phyloP scores from a whole-genome alignment of 2,797 vertebrate species.

The Epinephelus coioides region DNA sequence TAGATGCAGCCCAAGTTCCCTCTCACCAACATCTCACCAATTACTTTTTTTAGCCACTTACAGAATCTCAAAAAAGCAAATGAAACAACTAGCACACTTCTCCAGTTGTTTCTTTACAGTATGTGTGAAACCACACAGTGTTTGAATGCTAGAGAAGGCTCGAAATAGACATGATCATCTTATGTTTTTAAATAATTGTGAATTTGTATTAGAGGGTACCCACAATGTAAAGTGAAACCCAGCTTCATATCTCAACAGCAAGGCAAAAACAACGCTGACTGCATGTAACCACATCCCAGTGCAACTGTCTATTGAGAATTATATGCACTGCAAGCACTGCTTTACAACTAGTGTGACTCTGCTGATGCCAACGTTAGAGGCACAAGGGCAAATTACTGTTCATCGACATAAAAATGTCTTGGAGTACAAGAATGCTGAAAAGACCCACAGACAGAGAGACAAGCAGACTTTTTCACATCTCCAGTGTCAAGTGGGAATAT shows the following conservation, averaged over 20 bases:
- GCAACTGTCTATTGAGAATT: background rate
- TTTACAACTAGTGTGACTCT: constrained; percentile 6
- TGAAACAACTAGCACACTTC: background rate
- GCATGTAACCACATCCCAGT: background rate
- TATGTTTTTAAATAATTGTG: background rate
- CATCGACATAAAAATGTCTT: constrained; percentile 6
- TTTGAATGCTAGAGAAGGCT: background rate
- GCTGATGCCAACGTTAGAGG: constrained; percentile 1
- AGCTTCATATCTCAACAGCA: constrained; percentile 8
- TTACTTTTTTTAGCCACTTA: background rate
- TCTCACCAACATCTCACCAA: background rate
- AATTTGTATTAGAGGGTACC: background rate
- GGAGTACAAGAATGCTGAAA: constrained; percentile 6
- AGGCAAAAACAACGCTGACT: constrained; percentile 6
- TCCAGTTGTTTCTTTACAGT: background rate
- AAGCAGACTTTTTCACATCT: background rate
- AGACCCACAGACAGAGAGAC: constrained; percentile 2
- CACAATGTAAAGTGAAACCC: constrained; percentile 33
- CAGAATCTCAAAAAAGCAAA: background rate
- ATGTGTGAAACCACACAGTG: background rate
- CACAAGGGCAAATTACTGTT: background rate
- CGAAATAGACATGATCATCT: background rate
- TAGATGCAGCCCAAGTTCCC: background rate
- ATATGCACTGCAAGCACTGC: background rate
- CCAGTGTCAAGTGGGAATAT: background rate